Percentiles rank a stretch among this genome's conserved stretches.
phyloP scores from a whole-genome alignment of 2,113 vertebrate genomes.

The Chionis minor region DNA sequence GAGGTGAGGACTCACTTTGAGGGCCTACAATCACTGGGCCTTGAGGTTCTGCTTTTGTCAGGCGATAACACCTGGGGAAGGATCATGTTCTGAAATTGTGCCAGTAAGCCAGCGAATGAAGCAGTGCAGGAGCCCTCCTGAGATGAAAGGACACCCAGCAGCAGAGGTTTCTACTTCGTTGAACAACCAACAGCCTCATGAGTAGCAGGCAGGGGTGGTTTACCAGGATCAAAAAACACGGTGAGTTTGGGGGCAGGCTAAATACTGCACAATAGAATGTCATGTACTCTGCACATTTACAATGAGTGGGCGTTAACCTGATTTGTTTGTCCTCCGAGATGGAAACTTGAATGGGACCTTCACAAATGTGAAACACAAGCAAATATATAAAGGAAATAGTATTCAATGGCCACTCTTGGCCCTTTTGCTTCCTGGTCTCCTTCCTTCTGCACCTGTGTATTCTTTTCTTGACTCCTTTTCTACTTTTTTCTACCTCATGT shows the following conservation, averaged over 20 bases:
- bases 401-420: not conserved
- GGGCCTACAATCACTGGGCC: not conserved
- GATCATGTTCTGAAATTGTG: not conserved
- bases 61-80: not conserved
- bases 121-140: fast-evolving
- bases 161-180: not conserved
- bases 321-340: not conserved
- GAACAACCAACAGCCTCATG: not conserved
- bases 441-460: not conserved
- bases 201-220: not conserved
- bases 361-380: not conserved
- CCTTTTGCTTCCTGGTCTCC: not conserved
- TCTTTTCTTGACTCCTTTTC: not conserved
- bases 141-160: not conserved
- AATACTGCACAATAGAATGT: not conserved
- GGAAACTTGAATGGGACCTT: not conserved
- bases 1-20: not conserved
- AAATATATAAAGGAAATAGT: not conserved
- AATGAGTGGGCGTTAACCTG: not conserved
- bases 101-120: not conserved
- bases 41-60: not conserved
- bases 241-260: not conserved
- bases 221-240: not conserved
- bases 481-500: not conserved
- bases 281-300: not conserved